Evolutionary conservation across 1,140 invertebrate genomes (phyloP), one percentile per base, ranked within the genome.

Genomic region (Araneus ventricosus): DNA sequence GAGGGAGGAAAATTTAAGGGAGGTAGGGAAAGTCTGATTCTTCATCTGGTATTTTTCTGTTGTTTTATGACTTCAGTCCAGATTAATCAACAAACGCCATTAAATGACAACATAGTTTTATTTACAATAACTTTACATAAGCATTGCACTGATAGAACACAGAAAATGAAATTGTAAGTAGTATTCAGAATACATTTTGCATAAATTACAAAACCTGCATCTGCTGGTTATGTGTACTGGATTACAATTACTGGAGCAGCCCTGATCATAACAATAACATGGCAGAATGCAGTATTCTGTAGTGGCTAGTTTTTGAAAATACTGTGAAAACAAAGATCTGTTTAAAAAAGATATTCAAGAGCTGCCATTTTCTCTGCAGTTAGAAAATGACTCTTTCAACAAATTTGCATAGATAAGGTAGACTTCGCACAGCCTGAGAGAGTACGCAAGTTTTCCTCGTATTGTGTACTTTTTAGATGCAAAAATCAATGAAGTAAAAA

Each of bases 41-140:
- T n/a, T n/a, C n/a, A n/a, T n/a, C n/a, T n/a, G n/a, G n/a, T n/a
- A n/a, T n/a, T n/a, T n/a, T n/a, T n/a, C 45, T 52, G 45, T 8
- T 14, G 45, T 52, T 52, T 52, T 52, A 52, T 52, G 1, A 52
- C 0, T 52, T 52, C 45, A 17, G 14, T 2, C 45, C 0, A 52
- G 45, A 52, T 52, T 52, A 1, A 52, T 52, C 0, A 52, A 4
- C 10, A 52, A 8, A 52, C 45, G 17, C 59, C 22, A 14, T 88
- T 85, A 92, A 92, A 92, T 92, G 84, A 92, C 90, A 92, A 92
- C 90, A 92, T 92, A 86, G 90, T 92, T 92, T 92, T 92, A 92
- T 92, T 92, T 92, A 92, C 59, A 92, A 41, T 84, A 92, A 92
- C 79, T 92, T 92, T 92, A 84, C 90, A 92, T 80, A 92, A 86